A percentile compares a stretch with the other conserved stretches of the same genome.
Evolutionary conservation across 2,888 invertebrate genomes (phyloP).

Genomic region (Brenthis hecate): DNA sequence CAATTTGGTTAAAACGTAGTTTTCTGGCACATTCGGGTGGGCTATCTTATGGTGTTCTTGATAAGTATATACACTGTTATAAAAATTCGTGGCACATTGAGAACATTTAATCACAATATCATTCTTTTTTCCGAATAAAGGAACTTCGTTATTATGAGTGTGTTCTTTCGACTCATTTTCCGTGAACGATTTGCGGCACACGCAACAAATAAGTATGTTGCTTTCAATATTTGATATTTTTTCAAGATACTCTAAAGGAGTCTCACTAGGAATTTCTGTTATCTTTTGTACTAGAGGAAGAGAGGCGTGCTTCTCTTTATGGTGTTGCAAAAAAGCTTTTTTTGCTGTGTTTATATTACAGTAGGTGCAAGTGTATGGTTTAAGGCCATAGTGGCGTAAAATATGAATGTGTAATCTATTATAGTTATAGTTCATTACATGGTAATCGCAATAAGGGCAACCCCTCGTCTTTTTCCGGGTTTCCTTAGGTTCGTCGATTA

Average conservation of each 20-base stretch:
- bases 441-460: slow-evolving; percentile 61
- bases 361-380: slow-evolving; percentile 66
- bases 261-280: slow-evolving; percentile 47
- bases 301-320: slow-evolving; percentile 53
- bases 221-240: slow-evolving; percentile 24
- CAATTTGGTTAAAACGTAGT: slow-evolving; percentile 56
- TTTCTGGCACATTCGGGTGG: slow-evolving; percentile 50
- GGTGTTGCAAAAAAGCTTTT: slow-evolving; percentile 55
- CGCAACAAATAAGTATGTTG: slow-evolving; percentile 53
- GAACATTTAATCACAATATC: slow-evolving; percentile 71
- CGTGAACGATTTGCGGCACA: slow-evolving; percentile 55
- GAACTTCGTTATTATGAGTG: slow-evolving; percentile 48
- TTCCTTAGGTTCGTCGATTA: slow-evolving; percentile 53
- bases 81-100: slow-evolving; percentile 60
- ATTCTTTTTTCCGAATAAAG: slow-evolving; percentile 59
- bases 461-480: slow-evolving; percentile 33
- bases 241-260: slow-evolving; percentile 33
- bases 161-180: slow-evolving; percentile 49
- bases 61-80: slow-evolving; percentile 49
- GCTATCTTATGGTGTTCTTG: slow-evolving; percentile 58
- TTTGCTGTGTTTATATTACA: slow-evolving; percentile 61
- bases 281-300: slow-evolving; percentile 36
- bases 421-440: slow-evolving; percentile 33
- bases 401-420: slow-evolving; percentile 63
- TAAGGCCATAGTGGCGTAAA: slow-evolving; percentile 70